Percentiles rank a stretch among this genome's conserved stretches.
phyloP scores from a whole-genome alignment of 2,888 invertebrate species.

The Glyphotaelius pellucidus region DNA sequence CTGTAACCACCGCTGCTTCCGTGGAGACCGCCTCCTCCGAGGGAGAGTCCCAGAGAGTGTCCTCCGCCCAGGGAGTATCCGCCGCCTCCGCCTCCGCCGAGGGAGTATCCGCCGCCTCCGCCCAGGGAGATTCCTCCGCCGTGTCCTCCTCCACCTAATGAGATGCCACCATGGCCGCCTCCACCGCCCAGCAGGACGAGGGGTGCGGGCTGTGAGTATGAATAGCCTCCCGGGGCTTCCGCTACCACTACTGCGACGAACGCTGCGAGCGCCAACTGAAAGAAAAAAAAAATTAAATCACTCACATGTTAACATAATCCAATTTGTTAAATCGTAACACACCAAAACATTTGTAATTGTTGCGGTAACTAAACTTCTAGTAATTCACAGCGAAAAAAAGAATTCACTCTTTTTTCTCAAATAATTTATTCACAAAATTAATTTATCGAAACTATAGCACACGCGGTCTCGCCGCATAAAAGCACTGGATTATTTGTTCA shows the following conservation, averaged over 20 bases:
- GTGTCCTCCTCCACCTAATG: slow-evolving; percentile 70
- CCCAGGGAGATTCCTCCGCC: slow-evolving; percentile 75
- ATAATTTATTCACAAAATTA: background rate
- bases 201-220: slow-evolving; percentile 78
- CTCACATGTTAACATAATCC: slow-evolving; percentile 27
- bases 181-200: slow-evolving; percentile 70
- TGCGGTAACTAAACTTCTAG: background rate
- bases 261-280: slow-evolving; percentile 85
- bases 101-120: slow-evolving; percentile 81
- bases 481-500: slow-evolving; percentile 33
- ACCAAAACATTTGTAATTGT: background rate
- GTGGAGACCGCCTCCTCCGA: slow-evolving; percentile 74
- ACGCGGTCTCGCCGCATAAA: background rate
- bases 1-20: slow-evolving; percentile 81
- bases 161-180: slow-evolving; percentile 79
- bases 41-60: slow-evolving; percentile 81
- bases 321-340: slow-evolving; percentile 13
- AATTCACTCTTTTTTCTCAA: slow-evolving; percentile 30
- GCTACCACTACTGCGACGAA: slow-evolving; percentile 86
- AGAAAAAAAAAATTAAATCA: slow-evolving; percentile 67
- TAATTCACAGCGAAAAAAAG: slow-evolving; percentile 38
- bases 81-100: slow-evolving; percentile 78
- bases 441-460: slow-evolving; percentile 24
- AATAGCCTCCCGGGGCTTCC: slow-evolving; percentile 86
- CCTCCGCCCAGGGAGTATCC: slow-evolving; percentile 84